Percentiles rank a stretch among this genome's conserved stretches.
These are phyloP conservation scores for Mus minutoides DNA, from an alignment of 2,797 vertebrate genomes.

Conservation along the genomic window DNA sequence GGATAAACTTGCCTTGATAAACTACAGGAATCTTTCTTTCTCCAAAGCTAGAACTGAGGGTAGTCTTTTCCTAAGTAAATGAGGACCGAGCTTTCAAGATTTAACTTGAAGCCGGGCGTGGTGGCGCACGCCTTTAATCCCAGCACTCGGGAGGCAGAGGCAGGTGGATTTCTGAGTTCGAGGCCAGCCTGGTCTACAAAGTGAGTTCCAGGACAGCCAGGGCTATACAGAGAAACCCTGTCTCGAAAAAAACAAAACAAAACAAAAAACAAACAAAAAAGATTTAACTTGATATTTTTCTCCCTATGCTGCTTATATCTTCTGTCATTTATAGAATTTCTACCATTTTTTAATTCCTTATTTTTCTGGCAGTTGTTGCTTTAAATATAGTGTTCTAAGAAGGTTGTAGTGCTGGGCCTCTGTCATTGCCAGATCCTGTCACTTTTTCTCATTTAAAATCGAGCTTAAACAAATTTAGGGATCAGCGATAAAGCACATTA, in stretches of 20 bases:
- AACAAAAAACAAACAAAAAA: too few species aligned
- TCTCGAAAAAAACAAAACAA: too few species aligned
- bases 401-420: not conserved
- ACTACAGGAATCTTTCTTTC: not conserved
- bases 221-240: too few species aligned
- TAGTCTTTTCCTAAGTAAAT: not conserved
- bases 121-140: too few species aligned
- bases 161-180: too few species aligned
- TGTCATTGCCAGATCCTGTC: not conserved
- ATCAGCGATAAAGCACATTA: not conserved
- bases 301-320: not conserved
- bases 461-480: not conserved
- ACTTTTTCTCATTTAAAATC: slow-evolving; percentile 10
- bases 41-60: not conserved
- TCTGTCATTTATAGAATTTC: not conserved
- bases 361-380: not conserved
- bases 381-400: not conserved
- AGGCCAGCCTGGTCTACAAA: too few species aligned
- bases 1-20: not conserved
- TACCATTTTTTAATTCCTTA: not conserved
- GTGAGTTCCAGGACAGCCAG: too few species aligned
- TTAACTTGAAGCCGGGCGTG: too few species aligned
- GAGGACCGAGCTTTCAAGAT: not conserved
- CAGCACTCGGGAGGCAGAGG: too few species aligned
- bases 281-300: not conserved